Evolutionary conservation across 2,888 invertebrate species (phyloP).

Genomic region (Lypha dubia): DNA sequence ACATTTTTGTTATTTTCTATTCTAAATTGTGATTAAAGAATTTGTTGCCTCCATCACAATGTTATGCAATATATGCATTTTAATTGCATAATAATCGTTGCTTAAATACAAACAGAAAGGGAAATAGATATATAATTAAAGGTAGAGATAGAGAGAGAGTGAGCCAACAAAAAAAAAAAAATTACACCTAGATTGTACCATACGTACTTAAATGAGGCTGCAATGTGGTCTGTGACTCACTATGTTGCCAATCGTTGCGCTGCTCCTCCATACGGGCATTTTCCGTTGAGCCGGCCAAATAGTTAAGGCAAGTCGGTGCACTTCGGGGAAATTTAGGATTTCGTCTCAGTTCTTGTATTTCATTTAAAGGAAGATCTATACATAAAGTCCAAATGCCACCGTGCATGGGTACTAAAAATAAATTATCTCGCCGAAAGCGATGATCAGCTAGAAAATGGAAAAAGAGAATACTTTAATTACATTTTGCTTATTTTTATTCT

Average conservation of each 20-base stretch:
- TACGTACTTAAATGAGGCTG: constrained; percentile 84
- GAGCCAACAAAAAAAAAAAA: constrained; percentile 13
- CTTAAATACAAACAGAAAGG: background rate
- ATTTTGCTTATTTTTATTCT: background rate
- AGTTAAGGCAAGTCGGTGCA: constrained; percentile 90
- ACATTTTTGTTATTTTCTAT: no score
- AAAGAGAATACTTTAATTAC: background rate
- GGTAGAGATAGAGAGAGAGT: constrained; percentile 14
- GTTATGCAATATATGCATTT: background rate
- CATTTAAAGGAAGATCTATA: constrained; percentile 91
- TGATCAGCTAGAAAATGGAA: constrained; percentile 82
- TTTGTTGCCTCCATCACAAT: background rate
- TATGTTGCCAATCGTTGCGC: constrained; percentile 91
- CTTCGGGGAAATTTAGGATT: constrained; percentile 81
- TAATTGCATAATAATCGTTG: background rate
- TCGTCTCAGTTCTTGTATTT: constrained; percentile 85
- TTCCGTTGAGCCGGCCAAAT: constrained; percentile 88
- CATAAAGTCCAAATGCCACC: constrained; percentile 96
- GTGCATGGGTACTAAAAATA: constrained; percentile 93
- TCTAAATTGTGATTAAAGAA: no score
- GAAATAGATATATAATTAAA: constrained; percentile 6
- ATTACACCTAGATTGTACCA: constrained; percentile 79
- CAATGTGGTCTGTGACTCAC: constrained; percentile 85
- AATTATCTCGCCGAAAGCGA: constrained; percentile 83
- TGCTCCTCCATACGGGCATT: constrained; percentile 88